phyloP scores from a whole-genome alignment of 2,888 invertebrate genomes.

The Andricus quercusramuli region DNA sequence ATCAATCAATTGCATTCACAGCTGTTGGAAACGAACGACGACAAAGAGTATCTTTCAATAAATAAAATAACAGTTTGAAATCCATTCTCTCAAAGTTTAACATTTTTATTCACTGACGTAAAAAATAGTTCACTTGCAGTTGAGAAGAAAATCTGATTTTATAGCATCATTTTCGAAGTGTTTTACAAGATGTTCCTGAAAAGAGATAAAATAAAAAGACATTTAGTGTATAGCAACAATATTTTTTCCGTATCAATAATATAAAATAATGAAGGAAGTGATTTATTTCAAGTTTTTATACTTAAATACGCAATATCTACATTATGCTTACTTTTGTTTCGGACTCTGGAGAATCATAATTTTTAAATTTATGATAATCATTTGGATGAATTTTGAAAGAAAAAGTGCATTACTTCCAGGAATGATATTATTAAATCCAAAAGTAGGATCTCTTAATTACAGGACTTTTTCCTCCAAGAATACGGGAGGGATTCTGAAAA shows the following conservation, averaged over 20 bases:
- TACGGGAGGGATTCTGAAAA: slow-evolving; percentile 86
- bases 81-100: not conserved
- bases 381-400: slow-evolving; percentile 88
- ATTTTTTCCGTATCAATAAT: too few relatives aligned
- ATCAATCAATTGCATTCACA: not conserved
- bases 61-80: not conserved
- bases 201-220: not conserved
- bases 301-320: not conserved
- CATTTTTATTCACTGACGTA: slow-evolving; percentile 67
- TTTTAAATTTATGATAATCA: slow-evolving; percentile 96
- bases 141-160: slow-evolving; percentile 88
- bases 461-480: slow-evolving; percentile 83
- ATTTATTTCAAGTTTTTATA: not conserved
- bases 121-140: slow-evolving; percentile 85
- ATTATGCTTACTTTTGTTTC: slow-evolving; percentile 81
- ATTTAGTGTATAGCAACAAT: too few relatives aligned
- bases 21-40: not conserved
- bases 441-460: slow-evolving; percentile 93
- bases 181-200: slow-evolving; percentile 76
- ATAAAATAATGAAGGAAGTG: not conserved
- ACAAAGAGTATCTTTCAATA: not conserved
- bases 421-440: slow-evolving; percentile 89
- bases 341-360: slow-evolving; percentile 93
- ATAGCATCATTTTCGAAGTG: slow-evolving; percentile 87
- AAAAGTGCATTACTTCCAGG: slow-evolving; percentile 85